These are phyloP conservation scores for Hydriomena furcata DNA, from an alignment of 2,888 invertebrate genomes.

Conservation along the genomic window DNA sequence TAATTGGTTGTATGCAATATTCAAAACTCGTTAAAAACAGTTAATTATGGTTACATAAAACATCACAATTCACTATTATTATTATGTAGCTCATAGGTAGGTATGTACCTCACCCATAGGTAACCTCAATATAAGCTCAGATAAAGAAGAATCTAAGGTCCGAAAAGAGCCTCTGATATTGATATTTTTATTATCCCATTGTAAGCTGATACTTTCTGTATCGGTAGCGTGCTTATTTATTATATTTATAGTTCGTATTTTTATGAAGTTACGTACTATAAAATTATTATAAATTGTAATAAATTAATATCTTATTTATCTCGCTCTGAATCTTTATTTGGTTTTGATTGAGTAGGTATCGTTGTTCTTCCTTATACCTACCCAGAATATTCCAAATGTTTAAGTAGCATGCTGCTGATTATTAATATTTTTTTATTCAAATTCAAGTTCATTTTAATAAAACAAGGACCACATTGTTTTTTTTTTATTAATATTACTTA, in stretches of 20 bases:
- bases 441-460: no score
- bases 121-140: conserved; percentile 1
- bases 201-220: conserved; percentile 60
- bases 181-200: conserved; percentile 62
- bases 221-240: conserved; percentile 53
- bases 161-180: conserved; percentile 28
- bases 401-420: no score
- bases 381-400: no score
- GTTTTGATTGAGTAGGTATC: not conserved
- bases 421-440: no score
- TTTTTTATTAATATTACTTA: no score
- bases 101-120: no score
- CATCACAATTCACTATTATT: not conserved
- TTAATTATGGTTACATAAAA: no score
- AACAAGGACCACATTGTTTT: no score
- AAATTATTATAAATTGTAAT: conserved; percentile 21
- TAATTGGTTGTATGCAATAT: conserved; percentile 52
- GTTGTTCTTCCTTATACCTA: conserved; percentile 1
- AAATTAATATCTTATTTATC: conserved; percentile 17
- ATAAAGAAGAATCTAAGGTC: conserved; percentile 3
- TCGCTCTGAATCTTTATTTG: not conserved
- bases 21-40: conserved; percentile 3
- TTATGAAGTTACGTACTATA: conserved; percentile 26
- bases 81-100: no score
- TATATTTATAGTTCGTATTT: conserved; percentile 31